Evolutionary conservation across 2,888 invertebrate species (phyloP).

Genomic region (Stegophylla sp.): DNA sequence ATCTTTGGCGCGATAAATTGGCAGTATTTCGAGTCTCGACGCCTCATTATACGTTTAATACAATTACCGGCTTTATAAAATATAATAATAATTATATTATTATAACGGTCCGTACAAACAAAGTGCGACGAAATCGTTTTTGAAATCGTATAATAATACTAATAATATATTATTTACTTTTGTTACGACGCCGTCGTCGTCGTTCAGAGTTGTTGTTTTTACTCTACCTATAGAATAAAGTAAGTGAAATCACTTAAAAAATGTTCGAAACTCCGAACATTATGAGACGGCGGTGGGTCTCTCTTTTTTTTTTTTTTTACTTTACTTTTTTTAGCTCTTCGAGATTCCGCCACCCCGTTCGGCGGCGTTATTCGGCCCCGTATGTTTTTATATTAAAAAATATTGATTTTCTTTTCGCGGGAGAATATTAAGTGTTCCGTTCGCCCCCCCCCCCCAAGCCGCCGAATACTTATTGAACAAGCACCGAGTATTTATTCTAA

Average conservation of each 20-base stretch:
- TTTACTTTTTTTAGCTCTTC: slow-evolving; percentile 23
- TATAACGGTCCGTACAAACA: no score
- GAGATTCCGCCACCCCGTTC: not conserved
- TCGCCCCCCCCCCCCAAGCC: no score
- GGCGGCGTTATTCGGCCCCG: slow-evolving; percentile 13
- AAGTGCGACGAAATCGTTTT: no score
- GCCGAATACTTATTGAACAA: slow-evolving; percentile 19
- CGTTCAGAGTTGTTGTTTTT: slow-evolving; percentile 22
- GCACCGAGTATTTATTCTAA: slow-evolving; percentile 10
- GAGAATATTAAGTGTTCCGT: slow-evolving; percentile 44
- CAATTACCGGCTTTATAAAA: no score
- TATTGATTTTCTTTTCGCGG: slow-evolving; percentile 39
- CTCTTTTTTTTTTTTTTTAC: not conserved
- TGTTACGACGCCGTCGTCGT: no score
- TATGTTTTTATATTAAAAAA: slow-evolving; percentile 47
- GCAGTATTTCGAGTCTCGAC: no score
- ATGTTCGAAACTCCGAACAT: slow-evolving; percentile 36
- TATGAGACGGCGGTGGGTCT: slow-evolving; percentile 3
- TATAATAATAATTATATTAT: no score
- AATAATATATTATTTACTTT: no score
- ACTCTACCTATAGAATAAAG: slow-evolving; percentile 42
- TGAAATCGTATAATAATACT: no score
- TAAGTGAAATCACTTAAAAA: slow-evolving; percentile 51
- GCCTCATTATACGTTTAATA: no score
- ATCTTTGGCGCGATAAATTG: no score